These are phyloP conservation scores for Dioctria linearis DNA, from an alignment of 2,888 invertebrate genomes.

Conservation along the genomic window DNA sequence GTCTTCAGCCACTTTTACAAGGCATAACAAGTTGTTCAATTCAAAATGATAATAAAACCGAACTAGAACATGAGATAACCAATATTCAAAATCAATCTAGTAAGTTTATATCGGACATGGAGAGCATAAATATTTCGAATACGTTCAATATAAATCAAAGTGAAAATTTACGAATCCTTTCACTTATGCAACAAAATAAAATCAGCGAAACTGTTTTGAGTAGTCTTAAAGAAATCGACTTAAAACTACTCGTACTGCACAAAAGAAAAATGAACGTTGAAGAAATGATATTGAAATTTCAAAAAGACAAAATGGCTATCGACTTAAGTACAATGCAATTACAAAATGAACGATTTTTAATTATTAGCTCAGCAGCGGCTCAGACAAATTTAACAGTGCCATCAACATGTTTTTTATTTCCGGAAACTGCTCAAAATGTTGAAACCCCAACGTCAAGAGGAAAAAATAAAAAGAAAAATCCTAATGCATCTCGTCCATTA, in stretches of 20 bases:
- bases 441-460: not conserved
- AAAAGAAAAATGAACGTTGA: constrained; percentile 68
- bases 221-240: constrained; percentile 67
- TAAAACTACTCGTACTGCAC: constrained; percentile 66
- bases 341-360: constrained; percentile 67
- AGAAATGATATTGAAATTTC: constrained; percentile 68
- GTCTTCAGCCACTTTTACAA: constrained; percentile 46
- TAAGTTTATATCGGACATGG: not conserved
- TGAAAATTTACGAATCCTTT: constrained; percentile 59
- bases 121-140: not conserved
- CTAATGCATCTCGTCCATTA: constrained; percentile 16
- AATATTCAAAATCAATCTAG: not conserved
- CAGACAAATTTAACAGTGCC: constrained; percentile 38
- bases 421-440: not conserved
- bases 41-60: not conserved
- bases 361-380: constrained; percentile 64
- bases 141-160: not conserved
- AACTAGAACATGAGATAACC: not conserved
- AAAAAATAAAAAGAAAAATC: constrained; percentile 21
- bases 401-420: not conserved
- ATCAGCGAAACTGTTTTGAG: constrained; percentile 63
- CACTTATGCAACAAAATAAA: constrained; percentile 60
- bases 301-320: constrained; percentile 68
- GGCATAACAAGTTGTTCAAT: not conserved
- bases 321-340: constrained; percentile 66